Percentiles rank a stretch among this genome's conserved stretches.
These are phyloP conservation scores for Babyrousa celebensis DNA, from an alignment of 2,797 vertebrate species.

Conservation along the genomic window DNA sequence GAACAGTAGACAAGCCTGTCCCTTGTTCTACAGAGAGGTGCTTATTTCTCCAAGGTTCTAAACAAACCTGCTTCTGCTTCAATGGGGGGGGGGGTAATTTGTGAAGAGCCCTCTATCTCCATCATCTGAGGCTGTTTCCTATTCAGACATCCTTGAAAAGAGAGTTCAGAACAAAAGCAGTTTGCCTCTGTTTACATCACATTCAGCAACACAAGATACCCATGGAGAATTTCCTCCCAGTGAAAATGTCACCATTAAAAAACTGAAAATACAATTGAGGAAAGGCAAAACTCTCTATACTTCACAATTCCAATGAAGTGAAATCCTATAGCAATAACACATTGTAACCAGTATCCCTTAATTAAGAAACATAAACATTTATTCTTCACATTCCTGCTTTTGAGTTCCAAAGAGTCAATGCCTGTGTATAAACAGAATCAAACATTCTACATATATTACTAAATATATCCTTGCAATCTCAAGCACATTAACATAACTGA, in stretches of 20 bases:
- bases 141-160: background rate
- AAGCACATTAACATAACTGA: background rate
- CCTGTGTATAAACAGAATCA: background rate
- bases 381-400: background rate
- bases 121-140: background rate
- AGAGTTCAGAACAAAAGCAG: background rate
- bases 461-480: background rate
- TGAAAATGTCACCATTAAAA: background rate
- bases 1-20: rapidly evolving
- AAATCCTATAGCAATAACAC: conserved; percentile 31
- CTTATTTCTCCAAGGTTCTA: background rate
- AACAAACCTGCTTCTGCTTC: background rate
- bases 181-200: background rate
- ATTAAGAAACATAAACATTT: background rate
- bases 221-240: background rate
- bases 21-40: background rate
- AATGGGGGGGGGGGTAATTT: background rate
- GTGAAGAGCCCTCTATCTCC: rapidly evolving
- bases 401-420: background rate
- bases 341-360: background rate
- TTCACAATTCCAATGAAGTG: background rate
- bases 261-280: background rate
- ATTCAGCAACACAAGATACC: background rate
- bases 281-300: conserved; percentile 53
- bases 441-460: background rate